Evolutionary conservation across 2,888 invertebrate species (phyloP), one percentile per base, ranked within the genome.

Genomic region (Dynastes hyllus): DNA sequence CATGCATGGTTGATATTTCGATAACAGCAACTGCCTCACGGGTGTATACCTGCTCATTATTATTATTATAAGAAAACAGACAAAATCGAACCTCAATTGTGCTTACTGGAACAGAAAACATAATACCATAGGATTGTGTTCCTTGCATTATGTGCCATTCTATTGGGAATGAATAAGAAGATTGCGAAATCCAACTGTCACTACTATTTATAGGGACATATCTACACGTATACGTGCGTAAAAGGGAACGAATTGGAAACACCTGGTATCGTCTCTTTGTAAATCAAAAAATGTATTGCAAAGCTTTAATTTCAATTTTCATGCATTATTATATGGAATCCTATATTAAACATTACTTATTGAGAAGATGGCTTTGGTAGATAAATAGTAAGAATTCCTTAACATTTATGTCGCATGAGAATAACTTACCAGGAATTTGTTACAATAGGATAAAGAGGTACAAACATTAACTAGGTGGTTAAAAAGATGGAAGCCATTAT

Each of bases 1-100:
- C 73, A 75, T 61, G 73, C 45, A 45, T 16, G 45, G 13, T 61
- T 75, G 73, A 61, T 61, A 61, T 63, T 45, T 75, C 45, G 61
- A 29, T 61, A 75, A 29, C 73, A 61, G n/a, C 73, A 75, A 61
- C 73, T 61, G 29, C 66, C 58, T 65, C 66, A 67, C 76, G 66
- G 82, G 40, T 61, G 71, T 61, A 61, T 75, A 75, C 73, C 85
- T 86, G 86, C 86, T 86, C 85, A 86, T 85, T 83, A 82, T 77
- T 77, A 78, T 73, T 84, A 86, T 86, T 86, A 85, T 84, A 86
- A 85, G 86, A 86, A 86, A 86, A 86, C 86, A 86, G 85, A 85
- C 86, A 85, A 86, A 86, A 86, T 86, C 86, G 85, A 85, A 86
- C 85, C 86, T 86, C 86, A 85, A 86, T 86, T 83, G 84, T 85